phyloP scores from a whole-genome alignment of 2,888 invertebrate genomes.

The Heliconius hortense region DNA sequence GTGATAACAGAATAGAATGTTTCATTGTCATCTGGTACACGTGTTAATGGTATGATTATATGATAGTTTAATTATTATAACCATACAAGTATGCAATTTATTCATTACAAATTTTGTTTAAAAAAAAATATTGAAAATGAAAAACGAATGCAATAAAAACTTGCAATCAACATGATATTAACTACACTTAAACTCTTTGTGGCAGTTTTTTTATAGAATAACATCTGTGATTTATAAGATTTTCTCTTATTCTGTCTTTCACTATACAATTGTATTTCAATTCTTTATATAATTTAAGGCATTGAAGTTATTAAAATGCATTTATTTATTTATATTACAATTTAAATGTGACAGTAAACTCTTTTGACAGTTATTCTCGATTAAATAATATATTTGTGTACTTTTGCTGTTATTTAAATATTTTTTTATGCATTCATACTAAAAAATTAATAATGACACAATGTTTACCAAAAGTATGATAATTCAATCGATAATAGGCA shows the following conservation, averaged over 20 bases:
- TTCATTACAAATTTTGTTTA: not conserved
- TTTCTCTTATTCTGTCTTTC: constrained; percentile 1
- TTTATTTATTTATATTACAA: not conserved
- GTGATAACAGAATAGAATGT: constrained; percentile 9
- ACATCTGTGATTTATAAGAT: not conserved
- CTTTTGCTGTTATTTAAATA: not conserved
- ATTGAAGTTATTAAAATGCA: not conserved
- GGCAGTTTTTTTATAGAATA: not conserved
- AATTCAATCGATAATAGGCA: too few species aligned
- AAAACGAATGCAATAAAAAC: not conserved
- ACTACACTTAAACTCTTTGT: not conserved
- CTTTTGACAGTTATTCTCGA: not conserved
- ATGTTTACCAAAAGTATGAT: too few species aligned
- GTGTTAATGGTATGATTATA: not conserved
- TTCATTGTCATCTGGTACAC: constrained; percentile 13
- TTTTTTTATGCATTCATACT: not conserved
- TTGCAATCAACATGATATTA: not conserved
- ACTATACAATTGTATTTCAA: not conserved
- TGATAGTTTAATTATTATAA: not conserved
- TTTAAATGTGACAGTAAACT: not conserved
- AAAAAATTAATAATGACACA: not conserved
- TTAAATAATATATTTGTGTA: not conserved
- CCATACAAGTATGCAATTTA: not conserved
- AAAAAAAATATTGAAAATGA: not conserved
- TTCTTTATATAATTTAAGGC: not conserved